Evolutionary conservation across 2,888 invertebrate genomes (phyloP).

Genomic region (Eurois occulta): DNA sequence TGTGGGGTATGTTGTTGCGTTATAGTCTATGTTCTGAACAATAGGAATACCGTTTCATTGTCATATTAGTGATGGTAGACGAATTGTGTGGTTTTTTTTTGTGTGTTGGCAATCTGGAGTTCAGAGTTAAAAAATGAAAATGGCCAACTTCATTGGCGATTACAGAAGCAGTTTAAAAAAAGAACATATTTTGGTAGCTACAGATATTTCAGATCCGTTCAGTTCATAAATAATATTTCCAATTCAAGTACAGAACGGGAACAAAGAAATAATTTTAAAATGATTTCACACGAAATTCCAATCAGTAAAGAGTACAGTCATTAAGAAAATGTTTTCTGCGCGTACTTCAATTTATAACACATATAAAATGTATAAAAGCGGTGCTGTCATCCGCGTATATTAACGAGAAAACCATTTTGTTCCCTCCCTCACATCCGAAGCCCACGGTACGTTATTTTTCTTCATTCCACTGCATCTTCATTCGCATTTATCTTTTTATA

Average conservation of each 20-base stretch:
- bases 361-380: conserved; percentile 36
- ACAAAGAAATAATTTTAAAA: conserved; percentile 24
- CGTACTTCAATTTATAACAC: conserved; percentile 32
- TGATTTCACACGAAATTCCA: conserved; percentile 27
- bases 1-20: neutral
- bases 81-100: neutral
- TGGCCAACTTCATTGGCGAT: neutral
- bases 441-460: conserved; percentile 74
- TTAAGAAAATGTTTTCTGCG: conserved; percentile 25
- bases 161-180: neutral
- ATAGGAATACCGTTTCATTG: neutral
- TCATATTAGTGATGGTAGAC: neutral
- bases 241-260: conserved; percentile 14
- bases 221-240: neutral
- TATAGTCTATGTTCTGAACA: neutral
- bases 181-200: neutral
- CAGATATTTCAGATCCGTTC: neutral
- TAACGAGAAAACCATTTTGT: conserved; percentile 73
- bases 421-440: conserved; percentile 67
- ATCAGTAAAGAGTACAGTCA: conserved; percentile 36
- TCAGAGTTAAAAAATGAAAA: neutral
- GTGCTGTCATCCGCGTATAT: conserved; percentile 42
- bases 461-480: conserved; percentile 76
- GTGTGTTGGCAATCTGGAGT: neutral
- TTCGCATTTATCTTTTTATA: conserved; percentile 73